These are phyloP conservation scores for Styela clava DNA, from an alignment of 23 tunicate genomes.

Conservation along the genomic window DNA sequence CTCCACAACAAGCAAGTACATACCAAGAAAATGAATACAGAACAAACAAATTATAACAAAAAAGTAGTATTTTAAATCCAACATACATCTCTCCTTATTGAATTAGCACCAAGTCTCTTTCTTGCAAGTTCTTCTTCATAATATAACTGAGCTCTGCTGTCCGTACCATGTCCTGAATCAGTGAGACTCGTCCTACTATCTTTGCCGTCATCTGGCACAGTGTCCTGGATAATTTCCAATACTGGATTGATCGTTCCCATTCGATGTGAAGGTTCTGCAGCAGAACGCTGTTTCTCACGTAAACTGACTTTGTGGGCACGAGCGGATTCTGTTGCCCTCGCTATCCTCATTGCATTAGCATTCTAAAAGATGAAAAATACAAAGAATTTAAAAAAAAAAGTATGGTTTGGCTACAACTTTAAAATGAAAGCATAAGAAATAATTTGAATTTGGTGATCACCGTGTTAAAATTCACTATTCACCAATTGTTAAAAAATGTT, in stretches of 20 bases:
- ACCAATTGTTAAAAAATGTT: too few species aligned
- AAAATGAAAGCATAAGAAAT: too few species aligned
- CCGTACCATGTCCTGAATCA: constrained; percentile 26
- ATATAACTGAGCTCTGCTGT: constrained; percentile 2
- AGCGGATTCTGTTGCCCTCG: constrained; percentile 7
- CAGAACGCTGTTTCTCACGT: not conserved
- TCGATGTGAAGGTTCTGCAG: constrained; percentile 3
- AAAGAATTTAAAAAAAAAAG: not conserved
- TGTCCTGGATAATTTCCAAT: constrained; percentile 11
- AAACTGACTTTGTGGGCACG: constrained; percentile 1
- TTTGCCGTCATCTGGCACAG: not conserved
- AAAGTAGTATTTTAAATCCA: too few species aligned
- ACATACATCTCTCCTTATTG: constrained; percentile 25
- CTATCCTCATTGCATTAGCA: constrained; percentile 20
- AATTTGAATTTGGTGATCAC: too few species aligned
- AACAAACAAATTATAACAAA: too few species aligned
- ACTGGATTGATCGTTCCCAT: constrained; percentile 11
- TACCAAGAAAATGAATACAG: too few species aligned
- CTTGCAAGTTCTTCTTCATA: constrained; percentile 11
- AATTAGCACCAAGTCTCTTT: not conserved
- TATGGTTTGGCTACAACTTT: not conserved
- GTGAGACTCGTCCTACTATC: constrained; percentile 30
- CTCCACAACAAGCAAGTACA: too few species aligned
- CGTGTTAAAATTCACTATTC: too few species aligned
- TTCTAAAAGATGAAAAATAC: constrained; percentile 3